A percentile compares a stretch with the other conserved stretches of the same genome.
These are phyloP conservation scores for Anthoptus insignis DNA, from an alignment of 2,888 invertebrate species.

Conservation along the genomic window DNA sequence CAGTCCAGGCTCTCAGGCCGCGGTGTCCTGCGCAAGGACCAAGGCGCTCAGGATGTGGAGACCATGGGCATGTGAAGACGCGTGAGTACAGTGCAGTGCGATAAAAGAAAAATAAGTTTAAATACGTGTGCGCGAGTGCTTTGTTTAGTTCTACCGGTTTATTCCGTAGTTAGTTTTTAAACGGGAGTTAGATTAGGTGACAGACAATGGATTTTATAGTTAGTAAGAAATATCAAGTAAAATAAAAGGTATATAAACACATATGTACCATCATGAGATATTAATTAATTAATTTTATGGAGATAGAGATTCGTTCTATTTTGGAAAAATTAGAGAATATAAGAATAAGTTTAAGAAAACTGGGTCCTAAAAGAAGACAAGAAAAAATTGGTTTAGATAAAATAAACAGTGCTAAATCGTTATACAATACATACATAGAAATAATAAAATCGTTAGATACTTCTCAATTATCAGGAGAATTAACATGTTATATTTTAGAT, in stretches of 20 bases:
- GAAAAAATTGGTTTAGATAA: neutral
- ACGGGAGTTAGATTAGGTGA: neutral
- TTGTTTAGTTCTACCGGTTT: too few species aligned
- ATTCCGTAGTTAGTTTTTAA: too few species aligned
- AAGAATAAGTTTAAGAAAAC: constrained; percentile 2
- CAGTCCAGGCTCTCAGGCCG: constrained; percentile 4
- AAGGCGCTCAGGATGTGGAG: neutral
- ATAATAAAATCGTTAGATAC: neutral
- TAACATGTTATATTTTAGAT: neutral
- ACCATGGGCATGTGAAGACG: neutral
- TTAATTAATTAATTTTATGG: constrained; percentile 6
- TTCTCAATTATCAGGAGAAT: constrained; percentile 6
- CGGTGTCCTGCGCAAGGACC: neutral
- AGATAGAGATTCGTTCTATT: neutral
- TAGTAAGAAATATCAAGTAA: neutral
- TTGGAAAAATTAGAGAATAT: neutral
- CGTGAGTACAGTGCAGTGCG: neutral
- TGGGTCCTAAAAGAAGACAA: constrained; percentile 5
- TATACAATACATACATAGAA: constrained; percentile 7
- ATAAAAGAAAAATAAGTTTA: too few species aligned
- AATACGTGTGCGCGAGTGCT: too few species aligned
- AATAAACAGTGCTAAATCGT: neutral
- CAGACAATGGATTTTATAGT: neutral
- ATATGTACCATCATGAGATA: neutral
- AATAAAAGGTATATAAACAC: neutral